Percentiles rank a stretch among this genome's conserved stretches.
These are phyloP conservation scores for Rhagonycha fulva DNA, from an alignment of 2,888 invertebrate genomes.

Conservation along the genomic window DNA sequence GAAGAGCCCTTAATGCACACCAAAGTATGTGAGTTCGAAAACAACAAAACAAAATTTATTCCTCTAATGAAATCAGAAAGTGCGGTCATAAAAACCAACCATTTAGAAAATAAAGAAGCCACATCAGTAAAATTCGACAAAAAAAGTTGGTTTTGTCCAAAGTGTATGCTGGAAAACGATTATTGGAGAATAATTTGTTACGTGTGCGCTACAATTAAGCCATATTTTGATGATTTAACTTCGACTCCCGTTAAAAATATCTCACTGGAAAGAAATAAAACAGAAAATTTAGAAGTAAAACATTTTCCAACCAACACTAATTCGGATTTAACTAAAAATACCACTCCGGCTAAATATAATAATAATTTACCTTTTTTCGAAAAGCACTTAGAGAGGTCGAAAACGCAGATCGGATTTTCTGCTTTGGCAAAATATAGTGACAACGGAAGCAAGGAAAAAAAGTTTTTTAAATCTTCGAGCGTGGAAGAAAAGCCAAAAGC, in stretches of 20 bases:
- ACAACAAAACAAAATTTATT: constrained; percentile 39
- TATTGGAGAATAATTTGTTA: constrained; percentile 67
- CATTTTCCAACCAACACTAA: constrained; percentile 26
- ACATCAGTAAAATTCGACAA: constrained; percentile 45
- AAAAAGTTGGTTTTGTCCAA: constrained; percentile 62
- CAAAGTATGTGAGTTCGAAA: constrained; percentile 35
- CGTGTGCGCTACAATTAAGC: constrained; percentile 61
- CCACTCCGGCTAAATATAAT: constrained; percentile 19
- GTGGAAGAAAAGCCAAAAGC: constrained; percentile 46
- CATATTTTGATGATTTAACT: constrained; percentile 53
- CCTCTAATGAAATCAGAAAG: constrained; percentile 53
- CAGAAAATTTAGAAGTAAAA: constrained; percentile 31
- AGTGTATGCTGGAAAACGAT: constrained; percentile 64
- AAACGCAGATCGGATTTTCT: constrained; percentile 54
- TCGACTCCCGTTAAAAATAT: constrained; percentile 35
- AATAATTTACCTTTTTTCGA: constrained; percentile 29
- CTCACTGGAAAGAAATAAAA: constrained; percentile 31
- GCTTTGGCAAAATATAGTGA: constrained; percentile 46
- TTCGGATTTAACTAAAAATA: constrained; percentile 33
- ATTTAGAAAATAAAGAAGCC: constrained; percentile 40
- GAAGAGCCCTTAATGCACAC: constrained; percentile 34
- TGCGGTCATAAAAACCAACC: constrained; percentile 43
- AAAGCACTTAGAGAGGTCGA: constrained; percentile 48
- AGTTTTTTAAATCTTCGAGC: constrained; percentile 35
- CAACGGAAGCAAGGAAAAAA: constrained; percentile 35